A percentile compares a stretch with the other conserved stretches of the same genome.
phyloP scores from a whole-genome alignment of 1,140 invertebrate species.

The Adelges cooleyi region DNA sequence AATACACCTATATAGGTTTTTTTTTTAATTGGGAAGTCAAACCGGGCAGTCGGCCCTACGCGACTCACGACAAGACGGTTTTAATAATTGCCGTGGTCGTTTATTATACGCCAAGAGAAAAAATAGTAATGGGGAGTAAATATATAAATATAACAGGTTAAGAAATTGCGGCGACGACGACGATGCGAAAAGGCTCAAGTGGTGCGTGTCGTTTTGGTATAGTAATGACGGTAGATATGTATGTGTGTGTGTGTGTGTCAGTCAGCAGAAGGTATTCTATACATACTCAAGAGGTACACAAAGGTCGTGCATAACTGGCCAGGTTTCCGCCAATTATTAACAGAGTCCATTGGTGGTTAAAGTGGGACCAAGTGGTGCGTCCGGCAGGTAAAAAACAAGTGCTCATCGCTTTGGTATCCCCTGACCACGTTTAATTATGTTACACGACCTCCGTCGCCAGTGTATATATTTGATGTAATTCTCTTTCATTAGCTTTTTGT shows the following conservation, averaged over 20 bases:
- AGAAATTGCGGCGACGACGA: background rate
- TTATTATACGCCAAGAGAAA: background rate
- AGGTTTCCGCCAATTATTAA: slow-evolving; percentile 21
- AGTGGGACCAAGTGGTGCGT: background rate
- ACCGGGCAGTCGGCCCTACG: too few relatives aligned
- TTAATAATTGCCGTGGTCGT: slow-evolving; percentile 25
- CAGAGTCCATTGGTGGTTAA: background rate
- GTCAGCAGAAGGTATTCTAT: background rate
- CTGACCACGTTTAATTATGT: too few relatives aligned
- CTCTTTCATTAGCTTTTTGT: too few relatives aligned
- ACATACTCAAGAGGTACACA: too few relatives aligned
- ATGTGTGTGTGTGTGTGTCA: too few relatives aligned
- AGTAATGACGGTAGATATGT: background rate
- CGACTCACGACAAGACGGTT: slow-evolving; percentile 8
- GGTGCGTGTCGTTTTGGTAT: slow-evolving; percentile 6
- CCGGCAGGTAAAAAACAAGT: slow-evolving; percentile 1
- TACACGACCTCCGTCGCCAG: too few relatives aligned
- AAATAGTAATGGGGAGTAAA: background rate
- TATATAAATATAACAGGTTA: background rate
- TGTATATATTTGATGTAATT: too few relatives aligned
- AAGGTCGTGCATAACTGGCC: background rate
- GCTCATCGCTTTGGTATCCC: too few relatives aligned
- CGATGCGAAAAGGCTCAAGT: background rate
- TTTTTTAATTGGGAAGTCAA: slow-evolving; percentile 24
- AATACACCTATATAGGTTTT: too few relatives aligned